These are phyloP conservation scores for Monarcha castaneiventris DNA, from an alignment of 2,113 vertebrate genomes.

Conservation along the genomic window DNA sequence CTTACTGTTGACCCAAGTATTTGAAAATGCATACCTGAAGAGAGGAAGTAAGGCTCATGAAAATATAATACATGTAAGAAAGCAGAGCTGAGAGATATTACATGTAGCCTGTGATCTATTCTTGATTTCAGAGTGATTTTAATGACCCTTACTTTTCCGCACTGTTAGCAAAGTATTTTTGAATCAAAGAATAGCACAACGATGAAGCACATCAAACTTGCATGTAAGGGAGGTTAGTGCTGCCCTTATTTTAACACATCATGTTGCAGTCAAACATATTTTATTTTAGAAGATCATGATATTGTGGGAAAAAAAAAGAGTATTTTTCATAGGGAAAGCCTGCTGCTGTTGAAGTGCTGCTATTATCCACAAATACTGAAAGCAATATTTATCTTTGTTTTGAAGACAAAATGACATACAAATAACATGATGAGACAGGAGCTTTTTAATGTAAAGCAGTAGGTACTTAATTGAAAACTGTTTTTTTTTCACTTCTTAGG, in stretches of 20 bases:
- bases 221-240: neutral
- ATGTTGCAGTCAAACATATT: neutral
- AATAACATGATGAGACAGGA: neutral
- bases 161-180: neutral
- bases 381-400: constrained; percentile 17
- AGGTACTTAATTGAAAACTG: constrained; percentile 12
- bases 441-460: neutral
- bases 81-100: neutral
- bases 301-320: neutral
- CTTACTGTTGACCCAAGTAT: neutral
- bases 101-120: neutral
- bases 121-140: neutral
- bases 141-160: neutral
- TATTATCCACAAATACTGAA: neutral
- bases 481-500: neutral
- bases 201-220: neutral
- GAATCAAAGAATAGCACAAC: neutral
- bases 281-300: neutral
- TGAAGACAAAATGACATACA: neutral
- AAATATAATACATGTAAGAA: neutral
- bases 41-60: neutral
- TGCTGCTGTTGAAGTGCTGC: neutral
- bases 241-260: neutral
- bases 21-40: neutral
- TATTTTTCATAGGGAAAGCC: neutral